Evolutionary conservation across 1,140 invertebrate genomes (phyloP).

Genomic region (Leguminivora glycinivorella): DNA sequence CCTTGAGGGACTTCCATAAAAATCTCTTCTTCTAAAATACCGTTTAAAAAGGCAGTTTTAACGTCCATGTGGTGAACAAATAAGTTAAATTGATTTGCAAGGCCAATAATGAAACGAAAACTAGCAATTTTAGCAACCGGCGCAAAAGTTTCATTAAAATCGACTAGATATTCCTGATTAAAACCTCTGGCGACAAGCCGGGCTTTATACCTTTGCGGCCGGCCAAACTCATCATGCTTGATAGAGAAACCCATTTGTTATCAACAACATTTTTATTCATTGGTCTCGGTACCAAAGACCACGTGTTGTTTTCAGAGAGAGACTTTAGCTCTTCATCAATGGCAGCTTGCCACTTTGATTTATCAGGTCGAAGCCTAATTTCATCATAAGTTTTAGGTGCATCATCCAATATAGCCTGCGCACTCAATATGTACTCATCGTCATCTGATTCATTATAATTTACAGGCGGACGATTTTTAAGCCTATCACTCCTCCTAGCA

Average conservation of each 20-base stretch:
- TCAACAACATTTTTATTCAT: slow-evolving; percentile 51
- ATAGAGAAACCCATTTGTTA: slow-evolving; percentile 54
- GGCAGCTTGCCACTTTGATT: slow-evolving; percentile 46
- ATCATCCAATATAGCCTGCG: slow-evolving; percentile 33
- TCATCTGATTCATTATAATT: slow-evolving; percentile 38
- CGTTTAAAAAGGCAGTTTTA: slow-evolving; percentile 49
- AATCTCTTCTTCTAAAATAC: slow-evolving; percentile 57
- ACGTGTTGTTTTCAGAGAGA: slow-evolving; percentile 53
- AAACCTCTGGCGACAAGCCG: slow-evolving; percentile 48
- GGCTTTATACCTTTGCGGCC: slow-evolving; percentile 58
- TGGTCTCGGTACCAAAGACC: slow-evolving; percentile 52
- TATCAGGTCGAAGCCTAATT: slow-evolving; percentile 44
- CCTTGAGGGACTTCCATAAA: slow-evolving; percentile 54
- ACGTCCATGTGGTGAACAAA: slow-evolving; percentile 46
- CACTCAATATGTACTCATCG: slow-evolving; percentile 25
- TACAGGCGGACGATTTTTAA: slow-evolving; percentile 33
- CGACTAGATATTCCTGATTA: slow-evolving; percentile 54
- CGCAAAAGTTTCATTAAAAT: slow-evolving; percentile 47
- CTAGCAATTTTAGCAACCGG: slow-evolving; percentile 36
- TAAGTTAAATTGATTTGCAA: slow-evolving; percentile 67
- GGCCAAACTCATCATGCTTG: slow-evolving; percentile 47
- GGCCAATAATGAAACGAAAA: slow-evolving; percentile 61
- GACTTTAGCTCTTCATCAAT: slow-evolving; percentile 54
- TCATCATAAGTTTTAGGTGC: slow-evolving; percentile 42
- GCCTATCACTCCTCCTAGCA: slow-evolving; percentile 37